Conservation (phyloP, 2,888 invertebrate species). For the Amphiduros pacificus region DNA sequence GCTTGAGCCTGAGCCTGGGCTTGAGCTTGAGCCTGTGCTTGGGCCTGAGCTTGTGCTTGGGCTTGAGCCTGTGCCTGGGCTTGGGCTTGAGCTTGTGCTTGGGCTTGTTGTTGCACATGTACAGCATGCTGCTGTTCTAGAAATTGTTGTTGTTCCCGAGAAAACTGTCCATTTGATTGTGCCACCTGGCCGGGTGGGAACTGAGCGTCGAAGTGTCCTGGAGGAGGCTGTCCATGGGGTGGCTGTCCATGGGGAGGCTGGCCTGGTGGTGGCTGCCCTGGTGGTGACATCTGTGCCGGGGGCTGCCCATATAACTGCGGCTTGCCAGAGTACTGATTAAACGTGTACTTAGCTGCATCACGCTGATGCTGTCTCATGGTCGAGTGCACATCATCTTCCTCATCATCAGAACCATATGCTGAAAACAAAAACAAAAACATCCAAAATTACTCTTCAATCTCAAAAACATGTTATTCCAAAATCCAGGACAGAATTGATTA, state of each 20-base stretch:
- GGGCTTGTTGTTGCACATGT: constrained; percentile 5
- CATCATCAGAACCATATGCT: constrained; percentile 30
- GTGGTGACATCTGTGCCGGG: constrained; percentile 2
- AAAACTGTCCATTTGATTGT: too few relatives aligned
- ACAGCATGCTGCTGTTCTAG: constrained; percentile 4
- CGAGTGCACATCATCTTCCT: constrained; percentile 24
- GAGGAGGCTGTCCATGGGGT: background rate
- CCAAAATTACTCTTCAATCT: too few relatives aligned
- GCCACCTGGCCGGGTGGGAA: too few relatives aligned
- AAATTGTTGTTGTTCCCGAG: constrained; percentile 9
- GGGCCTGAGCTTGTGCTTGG: background rate
- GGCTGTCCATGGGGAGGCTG: background rate
- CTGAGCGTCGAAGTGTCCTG: too few relatives aligned
- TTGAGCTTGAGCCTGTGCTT: background rate
- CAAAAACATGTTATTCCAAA: too few relatives aligned
- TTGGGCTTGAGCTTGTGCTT: background rate
- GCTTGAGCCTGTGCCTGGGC: background rate
- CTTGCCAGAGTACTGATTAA: constrained; percentile 31
- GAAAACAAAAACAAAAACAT: background rate
- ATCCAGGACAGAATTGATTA: too few relatives aligned
- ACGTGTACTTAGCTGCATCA: constrained; percentile 23
- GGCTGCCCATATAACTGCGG: constrained; percentile 27
- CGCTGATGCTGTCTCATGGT: constrained; percentile 19
- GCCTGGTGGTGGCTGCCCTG: background rate
- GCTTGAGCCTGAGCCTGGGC: background rate